Percentiles rank a stretch among this genome's conserved stretches.
Conservation (phyloP, 2,113 vertebrate genomes). For the Amphilophus citrinellus region DNA sequence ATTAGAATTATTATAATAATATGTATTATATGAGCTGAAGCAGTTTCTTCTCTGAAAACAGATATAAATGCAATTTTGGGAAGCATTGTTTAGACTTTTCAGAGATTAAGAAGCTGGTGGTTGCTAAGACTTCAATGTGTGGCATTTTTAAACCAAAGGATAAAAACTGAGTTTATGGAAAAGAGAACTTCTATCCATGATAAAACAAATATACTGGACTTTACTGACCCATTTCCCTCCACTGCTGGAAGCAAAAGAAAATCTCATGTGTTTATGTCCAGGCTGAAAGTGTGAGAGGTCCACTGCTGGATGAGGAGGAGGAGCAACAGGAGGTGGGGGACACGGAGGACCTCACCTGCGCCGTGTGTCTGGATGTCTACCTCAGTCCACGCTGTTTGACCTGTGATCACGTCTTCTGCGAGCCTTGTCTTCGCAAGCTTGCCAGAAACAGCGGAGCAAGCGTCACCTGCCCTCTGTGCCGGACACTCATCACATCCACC, state of each 20-base stretch:
- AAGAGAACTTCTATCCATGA: too few relatives aligned
- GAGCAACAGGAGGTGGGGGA: rapidly evolving
- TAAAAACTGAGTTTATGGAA: too few relatives aligned
- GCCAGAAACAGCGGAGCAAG: slow-evolving; percentile 85
- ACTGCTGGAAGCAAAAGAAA: background rate
- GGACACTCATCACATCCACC: slow-evolving; percentile 87
- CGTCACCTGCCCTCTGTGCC: slow-evolving; percentile 91
- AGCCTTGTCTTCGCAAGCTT: slow-evolving; percentile 91
- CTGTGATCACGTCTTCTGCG: slow-evolving; percentile 94
- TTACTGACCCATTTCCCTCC: background rate
- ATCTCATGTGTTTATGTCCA: slow-evolving; percentile 23
- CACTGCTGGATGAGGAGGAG: background rate
- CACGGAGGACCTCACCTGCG: slow-evolving; percentile 84
- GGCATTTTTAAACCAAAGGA: too few relatives aligned
- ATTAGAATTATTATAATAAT: too few relatives aligned
- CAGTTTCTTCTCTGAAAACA: background rate
- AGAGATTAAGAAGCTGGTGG: too few relatives aligned
- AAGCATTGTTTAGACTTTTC: too few relatives aligned
- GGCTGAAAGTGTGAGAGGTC: slow-evolving; percentile 3
- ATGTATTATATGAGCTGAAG: background rate
- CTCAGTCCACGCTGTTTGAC: slow-evolving; percentile 93
- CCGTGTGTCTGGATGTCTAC: slow-evolving; percentile 93
- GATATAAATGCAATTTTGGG: too few relatives aligned
- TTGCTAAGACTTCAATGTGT: too few relatives aligned
- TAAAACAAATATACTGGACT: too few relatives aligned